Percentiles rank a stretch among this genome's conserved stretches.
Conservation (phyloP, 2,113 vertebrate species). For the Xiphophorus couchianus region DNA sequence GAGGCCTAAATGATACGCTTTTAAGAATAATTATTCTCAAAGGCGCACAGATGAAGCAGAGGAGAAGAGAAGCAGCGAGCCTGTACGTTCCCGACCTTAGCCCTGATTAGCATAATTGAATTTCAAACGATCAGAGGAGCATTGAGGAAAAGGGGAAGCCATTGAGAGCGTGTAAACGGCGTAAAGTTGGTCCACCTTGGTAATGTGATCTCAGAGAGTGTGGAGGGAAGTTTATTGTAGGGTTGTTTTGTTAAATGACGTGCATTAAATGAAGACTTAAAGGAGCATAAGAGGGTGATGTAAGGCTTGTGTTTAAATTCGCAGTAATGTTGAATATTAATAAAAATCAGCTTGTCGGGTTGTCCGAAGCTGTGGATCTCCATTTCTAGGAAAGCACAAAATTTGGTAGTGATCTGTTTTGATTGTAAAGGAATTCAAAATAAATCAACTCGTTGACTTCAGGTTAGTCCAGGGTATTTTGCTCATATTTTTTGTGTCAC, state of each 20-base stretch:
- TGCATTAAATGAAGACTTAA: conserved; percentile 22
- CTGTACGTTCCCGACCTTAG: conserved; percentile 61
- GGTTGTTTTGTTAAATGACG: conserved; percentile 42
- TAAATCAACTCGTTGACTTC: too few species aligned
- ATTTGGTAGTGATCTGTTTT: neutral
- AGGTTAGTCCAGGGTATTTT: too few species aligned
- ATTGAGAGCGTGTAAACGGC: conserved; percentile 58
- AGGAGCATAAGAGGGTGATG: conserved; percentile 32
- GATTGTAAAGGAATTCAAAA: neutral
- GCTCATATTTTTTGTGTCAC: too few species aligned
- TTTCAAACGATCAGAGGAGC: conserved; percentile 74
- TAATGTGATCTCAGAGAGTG: conserved; percentile 37
- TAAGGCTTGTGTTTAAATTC: conserved; percentile 2
- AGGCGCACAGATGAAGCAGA: conserved; percentile 45
- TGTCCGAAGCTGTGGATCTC: neutral
- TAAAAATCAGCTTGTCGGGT: neutral
- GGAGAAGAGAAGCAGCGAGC: conserved; percentile 45
- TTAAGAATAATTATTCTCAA: conserved; percentile 76
- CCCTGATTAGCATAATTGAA: conserved; percentile 77
- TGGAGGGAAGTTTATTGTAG: conserved; percentile 29
- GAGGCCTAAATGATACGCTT: conserved; percentile 65
- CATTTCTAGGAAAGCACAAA: neutral
- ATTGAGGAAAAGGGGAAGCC: conserved; percentile 58
- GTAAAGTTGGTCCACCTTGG: conserved; percentile 24
- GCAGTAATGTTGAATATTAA: neutral